Base-by-base conservation (phyloP, 2,113 vertebrate species). In the Cinclus mexicanus region DNA sequence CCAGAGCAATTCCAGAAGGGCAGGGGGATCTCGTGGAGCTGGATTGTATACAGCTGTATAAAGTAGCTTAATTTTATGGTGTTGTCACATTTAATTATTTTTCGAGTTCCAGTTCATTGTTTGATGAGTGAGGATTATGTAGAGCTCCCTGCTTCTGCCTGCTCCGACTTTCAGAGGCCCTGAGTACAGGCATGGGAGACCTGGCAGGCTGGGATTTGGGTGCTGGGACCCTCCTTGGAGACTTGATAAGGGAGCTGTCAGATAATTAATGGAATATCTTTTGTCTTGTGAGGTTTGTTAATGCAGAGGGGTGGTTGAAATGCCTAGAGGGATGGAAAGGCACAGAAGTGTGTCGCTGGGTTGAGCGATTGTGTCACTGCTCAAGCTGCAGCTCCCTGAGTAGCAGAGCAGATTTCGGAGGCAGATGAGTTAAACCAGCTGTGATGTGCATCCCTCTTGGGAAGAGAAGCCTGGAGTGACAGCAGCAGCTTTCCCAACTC, bases 361-460 rank as follows among this genome's bases (percentile, higher is more conserved):
- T 39, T 76, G 63, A 42, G 60, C 22, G 17, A 26, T 26, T 33
- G 67, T 82, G 61, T 61, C 19, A 1, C 50, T 87, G 80, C 63
- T 83, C 12, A 35, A 37, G n/a, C 33, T 75, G 83, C 92, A 93
- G 92, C 94, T 94, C 52, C 7, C 69, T 57, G 53, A 83, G 87
- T 8, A 92, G 93, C 90, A 91, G 70, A 67, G 26, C 37, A 46
- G 55, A 76, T 74, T 89, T 70, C 6, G 10, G 87, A 93, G 79
- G 22, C 67, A 83, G 80, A 87, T 83, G 50, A 95, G 86, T 69
- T 87, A 55, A 90, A 94, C 37, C 95, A 96, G 83, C 86, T 93
- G 91, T 41, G 28, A 19, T 35, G 25, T 17, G 29, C 55, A 7
- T 83, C 67, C 74, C 74, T 86, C 70, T 39, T 10, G 88, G 77